These are phyloP conservation scores for Enteromius treurensis DNA, from an alignment of 2,797 vertebrate species.

Conservation along the genomic window DNA sequence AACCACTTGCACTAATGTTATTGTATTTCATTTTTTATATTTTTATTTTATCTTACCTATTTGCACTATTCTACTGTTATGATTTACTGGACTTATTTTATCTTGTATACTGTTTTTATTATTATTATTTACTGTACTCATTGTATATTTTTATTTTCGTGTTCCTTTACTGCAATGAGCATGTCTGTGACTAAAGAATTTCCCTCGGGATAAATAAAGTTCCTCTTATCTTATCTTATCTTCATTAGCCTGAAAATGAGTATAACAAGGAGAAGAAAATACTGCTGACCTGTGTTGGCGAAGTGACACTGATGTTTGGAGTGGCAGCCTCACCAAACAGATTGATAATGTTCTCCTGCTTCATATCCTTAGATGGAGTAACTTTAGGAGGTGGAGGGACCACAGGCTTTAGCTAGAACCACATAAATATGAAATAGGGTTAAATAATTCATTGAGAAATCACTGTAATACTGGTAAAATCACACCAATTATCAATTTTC, in stretches of 20 bases:
- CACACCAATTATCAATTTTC: background rate
- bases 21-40: no score
- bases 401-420: slow-evolving; percentile 88
- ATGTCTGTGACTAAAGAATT: no score
- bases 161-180: no score
- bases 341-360: slow-evolving; percentile 96
- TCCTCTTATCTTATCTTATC: no score
- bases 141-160: no score
- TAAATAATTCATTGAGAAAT: background rate
- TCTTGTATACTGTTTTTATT: no score
- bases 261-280: background rate
- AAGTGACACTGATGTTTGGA: slow-evolving; percentile 95
- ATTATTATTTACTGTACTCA: no score
- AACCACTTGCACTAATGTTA: no score
- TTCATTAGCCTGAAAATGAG: background rate
- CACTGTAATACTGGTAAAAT: background rate
- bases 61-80: no score
- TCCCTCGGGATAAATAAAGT: no score
- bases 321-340: slow-evolving; percentile 94
- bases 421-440: background rate
- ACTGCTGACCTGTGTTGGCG: slow-evolving; percentile 92
- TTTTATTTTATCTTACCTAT: no score
- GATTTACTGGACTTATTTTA: no score
- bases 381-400: slow-evolving; percentile 97
- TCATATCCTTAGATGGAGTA: slow-evolving; percentile 95